These are phyloP conservation scores for Rhea pennata DNA, from an alignment of 2,113 vertebrate species.

Conservation along the genomic window DNA sequence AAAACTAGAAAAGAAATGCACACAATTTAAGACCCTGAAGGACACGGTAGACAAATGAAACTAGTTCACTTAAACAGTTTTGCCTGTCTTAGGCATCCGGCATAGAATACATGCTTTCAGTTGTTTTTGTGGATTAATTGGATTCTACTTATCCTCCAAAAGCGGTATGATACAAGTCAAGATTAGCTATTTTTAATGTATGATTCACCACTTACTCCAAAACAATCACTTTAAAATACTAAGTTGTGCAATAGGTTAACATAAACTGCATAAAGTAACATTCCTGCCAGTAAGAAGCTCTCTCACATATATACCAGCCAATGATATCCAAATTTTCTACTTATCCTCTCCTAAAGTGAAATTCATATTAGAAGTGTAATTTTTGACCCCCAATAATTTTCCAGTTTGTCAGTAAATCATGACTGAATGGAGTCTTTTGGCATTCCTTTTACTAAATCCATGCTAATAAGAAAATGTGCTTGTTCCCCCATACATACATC, in stretches of 20 bases:
- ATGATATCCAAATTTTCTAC: neutral
- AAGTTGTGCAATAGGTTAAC: neutral
- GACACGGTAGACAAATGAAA: neutral
- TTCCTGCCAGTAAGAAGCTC: neutral
- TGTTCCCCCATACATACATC: neutral
- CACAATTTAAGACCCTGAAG: neutral
- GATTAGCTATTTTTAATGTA: neutral
- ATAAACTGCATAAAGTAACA: neutral
- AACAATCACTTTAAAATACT: too few species aligned
- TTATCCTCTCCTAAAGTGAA: neutral
- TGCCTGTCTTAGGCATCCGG: neutral
- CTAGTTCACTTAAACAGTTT: neutral
- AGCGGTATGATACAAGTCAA: neutral
- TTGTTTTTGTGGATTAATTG: neutral
- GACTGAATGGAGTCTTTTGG: neutral
- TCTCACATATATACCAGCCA: neutral
- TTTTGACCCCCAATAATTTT: neutral
- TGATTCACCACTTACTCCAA: neutral
- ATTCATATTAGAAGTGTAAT: neutral
- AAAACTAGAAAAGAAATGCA: neutral
- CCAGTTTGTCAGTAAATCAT: neutral
- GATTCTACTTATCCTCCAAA: neutral
- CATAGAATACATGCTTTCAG: accelerated
- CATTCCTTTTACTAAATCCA: neutral
- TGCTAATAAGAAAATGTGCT: too few species aligned